Percentiles rank a stretch among this genome's conserved stretches.
phyloP scores from a whole-genome alignment of 1,140 invertebrate genomes.

The Hesperophylax magnus region DNA sequence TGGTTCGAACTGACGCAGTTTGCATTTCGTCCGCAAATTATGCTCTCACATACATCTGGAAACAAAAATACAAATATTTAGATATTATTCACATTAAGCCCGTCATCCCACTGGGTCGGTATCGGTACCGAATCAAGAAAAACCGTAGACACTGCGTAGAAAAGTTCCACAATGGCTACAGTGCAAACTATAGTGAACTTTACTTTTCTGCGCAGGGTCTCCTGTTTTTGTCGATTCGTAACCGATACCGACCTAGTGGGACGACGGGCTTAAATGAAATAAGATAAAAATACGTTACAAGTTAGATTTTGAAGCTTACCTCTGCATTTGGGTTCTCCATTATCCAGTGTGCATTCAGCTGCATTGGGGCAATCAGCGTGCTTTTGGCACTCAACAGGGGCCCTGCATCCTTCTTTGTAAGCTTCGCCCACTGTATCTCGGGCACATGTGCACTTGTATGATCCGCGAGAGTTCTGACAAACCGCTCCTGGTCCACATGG shows the following conservation, averaged over 20 bases:
- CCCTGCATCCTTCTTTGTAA: constrained; percentile 83
- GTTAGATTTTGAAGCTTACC: constrained; percentile 62
- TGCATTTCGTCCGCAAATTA: constrained; percentile 85
- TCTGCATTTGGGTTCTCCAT: constrained; percentile 81
- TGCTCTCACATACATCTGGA: constrained; percentile 82
- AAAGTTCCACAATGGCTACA: too few species aligned
- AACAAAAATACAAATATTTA: constrained; percentile 55
- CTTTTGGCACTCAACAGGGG: constrained; percentile 82
- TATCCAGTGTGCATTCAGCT: constrained; percentile 80
- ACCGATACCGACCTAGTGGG: too few species aligned
- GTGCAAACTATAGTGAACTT: too few species aligned
- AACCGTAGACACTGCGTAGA: too few species aligned
- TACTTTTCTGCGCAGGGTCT: too few species aligned
- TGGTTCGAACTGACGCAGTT: constrained; percentile 84
- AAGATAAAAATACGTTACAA: constrained; percentile 48
- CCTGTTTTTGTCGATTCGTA: too few species aligned
- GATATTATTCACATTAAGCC: too few species aligned
- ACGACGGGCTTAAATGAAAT: too few species aligned
- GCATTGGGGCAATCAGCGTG: constrained; percentile 84
- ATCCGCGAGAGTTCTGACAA: constrained; percentile 87
- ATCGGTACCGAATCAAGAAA: too few species aligned
- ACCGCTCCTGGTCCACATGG: constrained; percentile 87
- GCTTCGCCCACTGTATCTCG: constrained; percentile 85
- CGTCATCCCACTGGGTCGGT: too few species aligned
- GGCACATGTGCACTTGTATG: constrained; percentile 86